Conservation (phyloP, 2,888 invertebrate species). For the Alloplasta piceator region DNA sequence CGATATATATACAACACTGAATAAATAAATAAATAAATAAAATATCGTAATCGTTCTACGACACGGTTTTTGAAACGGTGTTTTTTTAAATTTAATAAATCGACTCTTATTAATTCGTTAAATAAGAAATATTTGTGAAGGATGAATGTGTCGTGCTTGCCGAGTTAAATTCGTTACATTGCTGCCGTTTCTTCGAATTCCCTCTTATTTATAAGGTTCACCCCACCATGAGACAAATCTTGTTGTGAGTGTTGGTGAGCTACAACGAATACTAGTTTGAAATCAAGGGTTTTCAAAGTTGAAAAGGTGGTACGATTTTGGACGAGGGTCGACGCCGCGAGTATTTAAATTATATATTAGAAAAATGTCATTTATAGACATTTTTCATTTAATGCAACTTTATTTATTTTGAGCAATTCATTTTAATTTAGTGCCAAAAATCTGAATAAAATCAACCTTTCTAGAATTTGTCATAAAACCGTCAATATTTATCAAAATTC, state of each 20-base stretch:
- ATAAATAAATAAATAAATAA: constrained; percentile 62
- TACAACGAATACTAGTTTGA: neutral
- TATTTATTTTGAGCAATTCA: neutral
- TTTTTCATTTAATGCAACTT: too few species aligned
- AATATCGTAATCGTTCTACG: constrained; percentile 48
- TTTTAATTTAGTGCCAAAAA: neutral
- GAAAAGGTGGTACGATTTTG: constrained; percentile 49
- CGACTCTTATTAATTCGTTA: constrained; percentile 31
- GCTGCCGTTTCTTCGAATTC: constrained; percentile 69
- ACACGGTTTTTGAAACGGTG: constrained; percentile 69
- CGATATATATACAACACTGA: constrained; percentile 32
- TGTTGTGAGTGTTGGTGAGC: constrained; percentile 10
- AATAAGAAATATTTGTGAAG: constrained; percentile 40
- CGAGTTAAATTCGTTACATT: constrained; percentile 72
- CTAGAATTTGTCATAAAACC: too few species aligned
- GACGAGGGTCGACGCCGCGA: too few species aligned
- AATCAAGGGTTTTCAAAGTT: constrained; percentile 32
- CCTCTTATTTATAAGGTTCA: constrained; percentile 74
- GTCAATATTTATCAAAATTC: too few species aligned
- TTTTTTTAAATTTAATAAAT: constrained; percentile 29
- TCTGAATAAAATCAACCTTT: too few species aligned
- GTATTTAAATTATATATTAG: constrained; percentile 17
- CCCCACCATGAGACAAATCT: constrained; percentile 67
- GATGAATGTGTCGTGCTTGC: constrained; percentile 57
- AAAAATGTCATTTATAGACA: neutral